Evolutionary conservation across 2,888 invertebrate genomes (phyloP).

Genomic region (Physocephala rufipes): DNA sequence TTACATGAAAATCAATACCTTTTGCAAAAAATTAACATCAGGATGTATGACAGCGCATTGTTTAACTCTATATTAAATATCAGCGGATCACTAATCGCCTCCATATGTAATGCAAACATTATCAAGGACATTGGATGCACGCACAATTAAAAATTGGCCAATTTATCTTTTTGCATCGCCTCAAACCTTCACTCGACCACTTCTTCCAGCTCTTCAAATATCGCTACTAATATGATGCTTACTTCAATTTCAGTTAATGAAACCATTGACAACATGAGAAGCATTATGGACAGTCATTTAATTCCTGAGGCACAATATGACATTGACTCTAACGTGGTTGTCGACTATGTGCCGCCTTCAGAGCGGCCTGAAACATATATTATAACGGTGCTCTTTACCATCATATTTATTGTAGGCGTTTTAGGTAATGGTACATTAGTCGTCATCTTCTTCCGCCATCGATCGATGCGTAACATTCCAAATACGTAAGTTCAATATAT

Average conservation of each 20-base stretch:
- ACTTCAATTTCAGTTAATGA: conserved; percentile 14
- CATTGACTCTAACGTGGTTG: conserved; percentile 36
- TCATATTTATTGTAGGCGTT: conserved; percentile 88
- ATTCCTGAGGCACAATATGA: conserved; percentile 19
- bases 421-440: conserved; percentile 90
- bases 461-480: conserved; percentile 89
- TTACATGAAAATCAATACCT: too few species aligned
- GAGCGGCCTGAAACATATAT: conserved; percentile 85
- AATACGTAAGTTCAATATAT: conserved; percentile 85
- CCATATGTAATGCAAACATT: too few species aligned
- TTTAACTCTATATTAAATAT: conserved; percentile 42
- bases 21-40: neutral
- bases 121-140: too few species aligned
- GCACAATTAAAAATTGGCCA: too few species aligned
- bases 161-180: too few species aligned
- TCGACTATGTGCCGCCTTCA: conserved; percentile 71
- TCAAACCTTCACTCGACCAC: too few species aligned
- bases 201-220: neutral
- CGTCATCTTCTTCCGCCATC: conserved; percentile 82
- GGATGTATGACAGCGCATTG: conserved; percentile 34
- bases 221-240: conserved; percentile 11
- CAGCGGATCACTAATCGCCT: conserved; percentile 36
- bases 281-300: neutral
- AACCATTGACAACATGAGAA: neutral
- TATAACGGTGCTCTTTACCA: conserved; percentile 83